phyloP scores from a whole-genome alignment of 2,888 invertebrate species.

The Pelosia muscerda region DNA sequence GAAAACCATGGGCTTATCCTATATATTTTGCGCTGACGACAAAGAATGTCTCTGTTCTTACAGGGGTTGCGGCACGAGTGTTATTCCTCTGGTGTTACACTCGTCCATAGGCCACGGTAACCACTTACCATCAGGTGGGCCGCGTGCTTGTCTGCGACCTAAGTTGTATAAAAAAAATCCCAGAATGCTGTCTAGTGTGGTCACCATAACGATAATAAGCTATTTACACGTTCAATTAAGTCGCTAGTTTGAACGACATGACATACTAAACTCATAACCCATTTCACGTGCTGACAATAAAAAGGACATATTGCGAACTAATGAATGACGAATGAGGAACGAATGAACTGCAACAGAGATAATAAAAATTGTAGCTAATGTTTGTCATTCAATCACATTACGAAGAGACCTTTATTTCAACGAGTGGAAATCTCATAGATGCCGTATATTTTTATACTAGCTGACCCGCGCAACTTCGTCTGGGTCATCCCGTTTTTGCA shows the following conservation, averaged over 20 bases:
- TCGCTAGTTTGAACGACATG: constrained; percentile 45
- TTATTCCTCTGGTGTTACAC: too few species aligned
- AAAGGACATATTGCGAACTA: not conserved
- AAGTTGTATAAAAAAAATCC: not conserved
- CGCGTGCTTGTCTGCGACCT: too few species aligned
- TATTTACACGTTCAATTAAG: constrained; percentile 44
- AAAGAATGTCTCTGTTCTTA: too few species aligned
- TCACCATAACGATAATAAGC: constrained; percentile 29
- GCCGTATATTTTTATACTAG: not conserved
- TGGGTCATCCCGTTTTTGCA: too few species aligned
- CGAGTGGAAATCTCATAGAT: not conserved
- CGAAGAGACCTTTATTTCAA: not conserved
- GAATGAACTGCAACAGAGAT: constrained; percentile 1
- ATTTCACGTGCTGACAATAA: constrained; percentile 39
- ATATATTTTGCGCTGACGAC: too few species aligned
- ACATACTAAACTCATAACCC: constrained; percentile 57
- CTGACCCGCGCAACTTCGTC: too few species aligned
- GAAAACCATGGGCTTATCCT: too few species aligned
- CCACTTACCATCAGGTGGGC: too few species aligned
- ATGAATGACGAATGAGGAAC: not conserved
- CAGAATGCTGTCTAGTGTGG: constrained; percentile 15
- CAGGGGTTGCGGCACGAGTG: too few species aligned
- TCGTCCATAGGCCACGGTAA: too few species aligned
- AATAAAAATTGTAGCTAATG: not conserved
- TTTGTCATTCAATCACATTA: not conserved